Percentiles rank a stretch among this genome's conserved stretches.
Conservation (phyloP, 2,113 vertebrate species). For the Rhinolophus ferrumequinum region DNA sequence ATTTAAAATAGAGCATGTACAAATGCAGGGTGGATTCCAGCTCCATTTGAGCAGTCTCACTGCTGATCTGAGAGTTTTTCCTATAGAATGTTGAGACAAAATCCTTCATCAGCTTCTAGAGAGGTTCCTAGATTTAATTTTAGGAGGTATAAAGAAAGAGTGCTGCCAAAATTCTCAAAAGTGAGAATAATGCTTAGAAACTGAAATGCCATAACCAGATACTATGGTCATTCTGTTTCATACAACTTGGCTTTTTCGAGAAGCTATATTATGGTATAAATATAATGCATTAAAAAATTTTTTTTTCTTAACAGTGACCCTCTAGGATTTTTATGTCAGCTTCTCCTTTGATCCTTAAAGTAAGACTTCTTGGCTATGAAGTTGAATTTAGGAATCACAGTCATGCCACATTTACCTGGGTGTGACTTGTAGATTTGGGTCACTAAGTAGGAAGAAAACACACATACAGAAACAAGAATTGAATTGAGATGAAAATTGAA, state of each 20-base stretch:
- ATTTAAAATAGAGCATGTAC: background rate
- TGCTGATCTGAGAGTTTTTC: background rate
- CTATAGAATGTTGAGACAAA: background rate
- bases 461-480: background rate
- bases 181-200: background rate
- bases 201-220: background rate
- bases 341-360: slow-evolving; percentile 35
- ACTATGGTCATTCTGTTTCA: background rate
- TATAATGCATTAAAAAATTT: background rate
- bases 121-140: slow-evolving; percentile 15
- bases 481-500: background rate
- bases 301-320: background rate
- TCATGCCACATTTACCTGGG: background rate
- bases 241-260: slow-evolving; percentile 1
- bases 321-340: background rate
- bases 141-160: background rate
- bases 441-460: background rate
- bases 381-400: background rate
- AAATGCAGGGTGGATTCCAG: background rate
- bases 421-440: background rate
- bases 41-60: background rate
- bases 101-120: background rate
- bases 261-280: background rate
- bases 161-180: background rate
- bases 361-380: slow-evolving; percentile 12